Percentiles rank a stretch among this genome's conserved stretches.
These are phyloP conservation scores for Corythaixoides concolor DNA, from an alignment of 2,113 vertebrate species.

Conservation along the genomic window DNA sequence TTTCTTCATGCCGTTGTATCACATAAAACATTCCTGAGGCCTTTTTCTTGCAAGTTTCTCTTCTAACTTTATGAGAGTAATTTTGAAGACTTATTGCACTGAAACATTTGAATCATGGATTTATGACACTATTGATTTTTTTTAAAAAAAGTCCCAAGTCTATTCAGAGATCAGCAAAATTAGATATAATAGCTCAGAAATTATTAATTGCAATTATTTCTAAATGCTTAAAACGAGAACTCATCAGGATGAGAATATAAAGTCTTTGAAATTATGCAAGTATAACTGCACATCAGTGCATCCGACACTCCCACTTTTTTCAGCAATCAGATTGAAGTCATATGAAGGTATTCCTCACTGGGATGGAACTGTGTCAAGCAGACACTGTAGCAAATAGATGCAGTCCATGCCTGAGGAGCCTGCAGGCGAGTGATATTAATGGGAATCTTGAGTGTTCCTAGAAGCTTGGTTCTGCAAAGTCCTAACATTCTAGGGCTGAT, in stretches of 20 bases:
- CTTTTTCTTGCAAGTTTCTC: neutral
- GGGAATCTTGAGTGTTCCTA: neutral
- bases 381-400: neutral
- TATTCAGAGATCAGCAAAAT: neutral
- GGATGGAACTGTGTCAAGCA: neutral
- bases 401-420: neutral
- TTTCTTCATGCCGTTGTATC: neutral
- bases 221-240: neutral
- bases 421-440: neutral
- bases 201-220: neutral
- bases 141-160: too few relatives aligned
- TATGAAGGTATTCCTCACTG: fast-evolving
- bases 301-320: neutral
- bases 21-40: neutral
- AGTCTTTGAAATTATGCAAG: neutral
- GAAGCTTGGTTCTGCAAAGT: neutral
- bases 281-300: neutral
- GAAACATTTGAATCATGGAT: neutral
- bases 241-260: neutral
- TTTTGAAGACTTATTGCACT: neutral
- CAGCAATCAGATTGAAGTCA: neutral
- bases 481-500: neutral
- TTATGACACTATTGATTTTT: neutral
- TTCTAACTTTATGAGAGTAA: neutral
- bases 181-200: neutral